phyloP scores from a whole-genome alignment of 2,113 vertebrate species.

The Brachyhypopomus gauderio region DNA sequence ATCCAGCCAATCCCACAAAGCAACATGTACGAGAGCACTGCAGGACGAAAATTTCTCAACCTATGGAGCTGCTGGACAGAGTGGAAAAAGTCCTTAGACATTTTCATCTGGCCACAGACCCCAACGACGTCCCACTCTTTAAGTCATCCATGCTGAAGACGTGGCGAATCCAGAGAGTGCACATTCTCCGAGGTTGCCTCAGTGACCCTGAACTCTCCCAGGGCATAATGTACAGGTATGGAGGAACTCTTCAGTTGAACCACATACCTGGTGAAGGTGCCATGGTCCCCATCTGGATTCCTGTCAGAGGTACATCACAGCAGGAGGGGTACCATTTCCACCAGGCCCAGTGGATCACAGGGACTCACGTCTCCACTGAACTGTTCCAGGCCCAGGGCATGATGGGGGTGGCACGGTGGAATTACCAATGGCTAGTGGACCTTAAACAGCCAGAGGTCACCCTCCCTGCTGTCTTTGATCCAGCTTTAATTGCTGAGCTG shows the following conservation, averaged over 20 bases:
- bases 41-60: conserved; percentile 42
- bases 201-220: conserved; percentile 42
- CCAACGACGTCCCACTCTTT: conserved; percentile 25
- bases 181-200: conserved; percentile 32
- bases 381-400: conserved; percentile 51
- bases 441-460: conserved; percentile 36
- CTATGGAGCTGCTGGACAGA: conserved; percentile 31
- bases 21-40: conserved; percentile 46
- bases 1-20: conserved; percentile 47
- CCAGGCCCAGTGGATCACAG: conserved; percentile 31
- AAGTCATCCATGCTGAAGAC: conserved; percentile 36
- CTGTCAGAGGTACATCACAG: conserved; percentile 40
- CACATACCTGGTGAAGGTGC: conserved; percentile 24
- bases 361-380: conserved; percentile 19
- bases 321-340: conserved; percentile 47
- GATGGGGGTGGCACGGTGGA: conserved; percentile 49
- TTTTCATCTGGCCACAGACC: conserved; percentile 33
- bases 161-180: conserved; percentile 45
- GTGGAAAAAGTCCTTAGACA: conserved; percentile 32
- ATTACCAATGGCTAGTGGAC: conserved; percentile 49
- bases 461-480: conserved; percentile 43
- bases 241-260: conserved; percentile 46
- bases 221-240: conserved; percentile 41
- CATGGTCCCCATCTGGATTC: conserved; percentile 41
- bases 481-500: conserved; percentile 21